phyloP scores from a whole-genome alignment of 2,797 vertebrate species.

The Micropoecilia bifurca region DNA sequence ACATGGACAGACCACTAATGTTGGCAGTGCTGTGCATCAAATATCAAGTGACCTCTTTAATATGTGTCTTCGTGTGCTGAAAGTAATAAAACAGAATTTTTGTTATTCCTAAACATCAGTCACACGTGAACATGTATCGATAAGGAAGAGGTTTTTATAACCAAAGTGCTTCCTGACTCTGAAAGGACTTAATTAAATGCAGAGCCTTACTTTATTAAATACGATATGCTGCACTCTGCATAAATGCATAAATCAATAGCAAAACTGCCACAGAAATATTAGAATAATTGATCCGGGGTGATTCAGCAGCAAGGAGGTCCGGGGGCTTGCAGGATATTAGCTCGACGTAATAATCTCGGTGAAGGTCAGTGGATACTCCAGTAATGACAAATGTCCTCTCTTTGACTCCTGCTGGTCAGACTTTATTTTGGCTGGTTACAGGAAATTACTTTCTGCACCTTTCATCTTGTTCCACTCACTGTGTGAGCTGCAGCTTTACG shows the following conservation, averaged over 20 bases:
- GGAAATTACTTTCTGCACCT: constrained; percentile 70
- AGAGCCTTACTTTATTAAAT: constrained; percentile 72
- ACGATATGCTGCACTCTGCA: constrained; percentile 75
- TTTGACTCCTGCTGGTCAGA: constrained; percentile 63
- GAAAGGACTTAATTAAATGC: constrained; percentile 71
- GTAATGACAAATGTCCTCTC: constrained; percentile 73
- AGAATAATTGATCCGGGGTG: constrained; percentile 78
- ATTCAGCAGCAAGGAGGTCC: constrained; percentile 73
- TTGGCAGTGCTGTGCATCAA: constrained; percentile 16
- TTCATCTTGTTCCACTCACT: constrained; percentile 64
- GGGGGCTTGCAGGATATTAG: constrained; percentile 66
- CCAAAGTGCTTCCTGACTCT: constrained; percentile 60
- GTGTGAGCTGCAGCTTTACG: constrained; percentile 58
- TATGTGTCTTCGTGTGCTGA: constrained; percentile 20
- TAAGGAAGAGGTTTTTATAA: constrained; percentile 67
- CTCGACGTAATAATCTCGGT: constrained; percentile 57
- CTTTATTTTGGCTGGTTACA: constrained; percentile 76
- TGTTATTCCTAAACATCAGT: constrained; percentile 51
- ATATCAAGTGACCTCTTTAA: constrained; percentile 34
- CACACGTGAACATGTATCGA: constrained; percentile 62
- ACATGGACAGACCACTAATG: constrained; percentile 6
- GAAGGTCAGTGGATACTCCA: constrained; percentile 73
- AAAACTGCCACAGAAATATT: constrained; percentile 78
- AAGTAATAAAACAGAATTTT: constrained; percentile 44
- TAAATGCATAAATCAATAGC: constrained; percentile 75